A percentile compares a stretch with the other conserved stretches of the same genome.
phyloP scores from a whole-genome alignment of 2,113 vertebrate genomes.

The Hypanus sabinus region DNA sequence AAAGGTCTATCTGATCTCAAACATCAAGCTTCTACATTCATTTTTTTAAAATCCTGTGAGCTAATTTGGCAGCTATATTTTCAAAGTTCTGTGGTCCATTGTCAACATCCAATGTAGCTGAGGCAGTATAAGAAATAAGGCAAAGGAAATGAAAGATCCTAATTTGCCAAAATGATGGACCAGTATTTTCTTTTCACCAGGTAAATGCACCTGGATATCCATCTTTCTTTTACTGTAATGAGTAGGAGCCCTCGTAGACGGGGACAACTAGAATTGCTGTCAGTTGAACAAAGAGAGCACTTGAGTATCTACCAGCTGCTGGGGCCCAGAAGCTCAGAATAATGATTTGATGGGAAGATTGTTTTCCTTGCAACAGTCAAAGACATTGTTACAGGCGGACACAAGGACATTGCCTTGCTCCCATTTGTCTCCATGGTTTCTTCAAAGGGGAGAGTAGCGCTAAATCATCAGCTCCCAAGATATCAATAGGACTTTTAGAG shows the following conservation, averaged over 20 bases:
- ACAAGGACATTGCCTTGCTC: neutral
- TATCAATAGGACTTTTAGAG: neutral
- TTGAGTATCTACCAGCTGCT: neutral
- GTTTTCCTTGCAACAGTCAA: neutral
- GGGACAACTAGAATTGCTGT: neutral
- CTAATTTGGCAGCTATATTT: constrained; percentile 15
- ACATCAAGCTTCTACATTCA: neutral
- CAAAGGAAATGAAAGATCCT: neutral
- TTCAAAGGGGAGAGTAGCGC: neutral
- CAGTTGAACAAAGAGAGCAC: neutral
- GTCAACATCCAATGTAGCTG: neutral
- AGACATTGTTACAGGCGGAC: neutral
- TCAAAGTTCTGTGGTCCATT: neutral
- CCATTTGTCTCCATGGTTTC: neutral
- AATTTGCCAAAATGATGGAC: neutral
- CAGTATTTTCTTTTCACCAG: neutral
- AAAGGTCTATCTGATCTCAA: neutral
- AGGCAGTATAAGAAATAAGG: neutral
- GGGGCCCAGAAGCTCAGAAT: neutral
- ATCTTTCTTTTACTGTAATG: neutral
- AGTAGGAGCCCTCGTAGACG: neutral
- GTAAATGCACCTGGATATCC: neutral
- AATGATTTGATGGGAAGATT: neutral
- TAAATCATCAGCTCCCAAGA: neutral
- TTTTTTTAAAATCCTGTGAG: neutral